phyloP scores from a whole-genome alignment of 2,888 invertebrate species.

The Chloromyia formosa region DNA sequence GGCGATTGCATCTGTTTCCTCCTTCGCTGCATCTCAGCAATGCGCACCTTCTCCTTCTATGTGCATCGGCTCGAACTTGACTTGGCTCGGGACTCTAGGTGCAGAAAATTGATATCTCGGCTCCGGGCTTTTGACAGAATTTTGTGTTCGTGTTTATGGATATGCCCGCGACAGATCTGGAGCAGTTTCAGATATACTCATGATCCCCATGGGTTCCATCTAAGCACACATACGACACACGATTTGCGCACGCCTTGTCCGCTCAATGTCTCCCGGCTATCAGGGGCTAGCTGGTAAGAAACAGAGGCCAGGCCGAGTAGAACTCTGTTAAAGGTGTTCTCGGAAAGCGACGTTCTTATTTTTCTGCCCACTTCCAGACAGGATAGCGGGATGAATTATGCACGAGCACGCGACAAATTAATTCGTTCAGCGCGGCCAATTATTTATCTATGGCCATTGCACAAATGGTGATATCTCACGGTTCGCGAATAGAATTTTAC shows the following conservation, averaged over 20 bases:
- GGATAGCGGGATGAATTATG: constrained; percentile 23
- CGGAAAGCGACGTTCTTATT: background rate
- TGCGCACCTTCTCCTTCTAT: background rate
- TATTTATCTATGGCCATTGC: background rate
- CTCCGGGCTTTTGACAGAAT: constrained; percentile 24
- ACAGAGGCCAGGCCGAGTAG: background rate
- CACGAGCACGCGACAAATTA: constrained; percentile 38
- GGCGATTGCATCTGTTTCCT: constrained; percentile 42
- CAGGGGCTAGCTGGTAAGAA: background rate
- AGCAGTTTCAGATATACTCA: background rate
- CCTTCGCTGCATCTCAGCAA: constrained; percentile 16
- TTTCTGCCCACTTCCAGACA: background rate
- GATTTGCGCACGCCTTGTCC: constrained; percentile 36
- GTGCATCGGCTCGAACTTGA: background rate
- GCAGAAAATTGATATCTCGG: constrained; percentile 32
- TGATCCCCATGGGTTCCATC: background rate
- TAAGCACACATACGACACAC: constrained; percentile 30
- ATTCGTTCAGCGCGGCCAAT: constrained; percentile 22
- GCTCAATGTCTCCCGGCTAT: background rate
- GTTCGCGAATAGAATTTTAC: background rate
- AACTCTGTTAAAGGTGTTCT: background rate
- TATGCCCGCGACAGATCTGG: constrained; percentile 11
- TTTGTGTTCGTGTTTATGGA: constrained; percentile 36
- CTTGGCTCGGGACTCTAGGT: constrained; percentile 1
- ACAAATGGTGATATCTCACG: constrained; percentile 10